Evolutionary conservation across 2,113 vertebrate genomes (phyloP).

Genomic region (Paramormyrops kingsleyae): DNA sequence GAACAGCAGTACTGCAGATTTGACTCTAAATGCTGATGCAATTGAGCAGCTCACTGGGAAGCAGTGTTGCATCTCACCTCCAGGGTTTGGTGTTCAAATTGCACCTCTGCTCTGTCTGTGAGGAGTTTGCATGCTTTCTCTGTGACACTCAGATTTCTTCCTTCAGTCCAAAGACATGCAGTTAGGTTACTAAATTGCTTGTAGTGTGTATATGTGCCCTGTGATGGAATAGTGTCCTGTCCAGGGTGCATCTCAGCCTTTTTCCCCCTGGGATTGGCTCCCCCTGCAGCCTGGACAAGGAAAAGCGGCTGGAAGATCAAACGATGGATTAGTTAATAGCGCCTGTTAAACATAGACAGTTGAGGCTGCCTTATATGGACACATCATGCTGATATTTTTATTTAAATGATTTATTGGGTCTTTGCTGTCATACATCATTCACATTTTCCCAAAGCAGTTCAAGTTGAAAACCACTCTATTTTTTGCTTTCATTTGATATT

Average conservation of each 20-base stretch:
- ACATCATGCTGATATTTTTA: neutral
- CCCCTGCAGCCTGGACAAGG: neutral
- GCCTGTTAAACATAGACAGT: neutral
- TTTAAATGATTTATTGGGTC: neutral
- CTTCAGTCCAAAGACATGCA: neutral
- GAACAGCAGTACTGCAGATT: neutral
- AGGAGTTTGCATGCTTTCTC: neutral
- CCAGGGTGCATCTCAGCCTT: neutral
- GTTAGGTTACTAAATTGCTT: neutral
- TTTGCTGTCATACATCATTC: neutral
- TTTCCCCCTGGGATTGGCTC: neutral
- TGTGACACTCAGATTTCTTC: neutral
- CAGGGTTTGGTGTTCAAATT: neutral
- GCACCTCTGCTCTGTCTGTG: neutral
- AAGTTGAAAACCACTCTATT: neutral
- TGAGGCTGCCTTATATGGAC: neutral
- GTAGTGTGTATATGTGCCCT: neutral
- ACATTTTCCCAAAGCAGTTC: neutral
- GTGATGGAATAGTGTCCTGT: neutral
- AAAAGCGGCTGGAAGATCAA: neutral
- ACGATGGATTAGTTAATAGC: neutral
- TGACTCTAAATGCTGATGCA: neutral
- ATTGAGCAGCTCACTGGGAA: neutral
- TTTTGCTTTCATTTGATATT: neutral
- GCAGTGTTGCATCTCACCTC: neutral